phyloP scores from a whole-genome alignment of 2,888 invertebrate genomes.

The Margaritifera margaritifera region DNA sequence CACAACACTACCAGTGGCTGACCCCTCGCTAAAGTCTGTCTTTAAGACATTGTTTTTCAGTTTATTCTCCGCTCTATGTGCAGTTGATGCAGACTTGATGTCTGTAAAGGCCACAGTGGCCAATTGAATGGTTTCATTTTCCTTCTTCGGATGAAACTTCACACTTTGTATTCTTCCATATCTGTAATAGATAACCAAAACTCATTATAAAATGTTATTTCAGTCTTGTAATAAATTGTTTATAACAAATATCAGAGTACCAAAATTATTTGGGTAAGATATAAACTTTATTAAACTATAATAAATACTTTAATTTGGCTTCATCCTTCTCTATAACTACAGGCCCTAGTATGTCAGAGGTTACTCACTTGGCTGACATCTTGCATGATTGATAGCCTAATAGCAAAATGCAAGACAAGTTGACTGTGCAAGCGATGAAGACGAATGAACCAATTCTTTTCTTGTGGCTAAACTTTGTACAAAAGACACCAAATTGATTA shows the following conservation, averaged over 20 bases:
- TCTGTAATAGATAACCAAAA: slow-evolving; percentile 77
- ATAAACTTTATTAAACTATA: too few species aligned
- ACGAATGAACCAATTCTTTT: too few species aligned
- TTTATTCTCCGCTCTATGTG: slow-evolving; percentile 91
- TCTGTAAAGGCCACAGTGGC: slow-evolving; percentile 84
- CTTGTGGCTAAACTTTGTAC: too few species aligned
- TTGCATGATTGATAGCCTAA: too few species aligned
- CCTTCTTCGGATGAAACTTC: slow-evolving; percentile 83
- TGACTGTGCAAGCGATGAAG: too few species aligned
- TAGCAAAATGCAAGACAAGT: too few species aligned
- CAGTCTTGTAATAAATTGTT: background rate
- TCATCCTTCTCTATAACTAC: too few species aligned
- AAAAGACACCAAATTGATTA: too few species aligned
- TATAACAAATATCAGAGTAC: background rate
- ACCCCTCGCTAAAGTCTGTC: slow-evolving; percentile 91
- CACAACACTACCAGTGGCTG: slow-evolving; percentile 61
- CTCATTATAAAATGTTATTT: background rate
- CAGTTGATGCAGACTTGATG: slow-evolving; percentile 95
- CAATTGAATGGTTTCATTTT: slow-evolving; percentile 33
- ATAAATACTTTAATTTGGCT: too few species aligned
- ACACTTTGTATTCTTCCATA: slow-evolving; percentile 98
- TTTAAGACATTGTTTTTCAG: slow-evolving; percentile 83
- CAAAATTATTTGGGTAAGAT: too few species aligned
- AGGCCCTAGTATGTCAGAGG: too few species aligned
- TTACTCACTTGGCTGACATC: too few species aligned